Conservation (phyloP, 2,797 vertebrate species). For the Apodemus agrarius region DNA sequence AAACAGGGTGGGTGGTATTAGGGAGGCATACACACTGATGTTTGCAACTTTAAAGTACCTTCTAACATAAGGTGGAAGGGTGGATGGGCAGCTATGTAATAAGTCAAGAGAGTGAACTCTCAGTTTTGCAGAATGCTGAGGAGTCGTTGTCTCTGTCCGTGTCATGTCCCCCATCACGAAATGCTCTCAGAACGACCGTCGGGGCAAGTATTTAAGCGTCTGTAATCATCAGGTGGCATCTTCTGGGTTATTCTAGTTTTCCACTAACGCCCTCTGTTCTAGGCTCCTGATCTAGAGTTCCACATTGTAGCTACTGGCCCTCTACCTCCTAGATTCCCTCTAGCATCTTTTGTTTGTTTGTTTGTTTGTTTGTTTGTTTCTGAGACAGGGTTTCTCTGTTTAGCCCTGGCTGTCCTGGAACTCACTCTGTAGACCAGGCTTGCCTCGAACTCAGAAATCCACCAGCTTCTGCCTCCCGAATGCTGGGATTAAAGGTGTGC, state of each 20-base stretch:
- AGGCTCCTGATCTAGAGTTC: neutral
- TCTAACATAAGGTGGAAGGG: neutral
- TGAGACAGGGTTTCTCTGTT: too few relatives aligned
- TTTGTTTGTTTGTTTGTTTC: too few relatives aligned
- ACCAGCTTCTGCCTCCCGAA: too few relatives aligned
- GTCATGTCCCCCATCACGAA: neutral
- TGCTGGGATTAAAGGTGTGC: too few relatives aligned
- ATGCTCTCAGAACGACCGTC: neutral
- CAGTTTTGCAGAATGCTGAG: neutral
- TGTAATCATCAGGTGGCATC: neutral
- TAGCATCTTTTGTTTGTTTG: too few relatives aligned
- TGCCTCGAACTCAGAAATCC: too few relatives aligned
- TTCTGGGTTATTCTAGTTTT: neutral
- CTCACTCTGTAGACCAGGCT: too few relatives aligned
- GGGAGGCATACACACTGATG: neutral
- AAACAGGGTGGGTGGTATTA: neutral
- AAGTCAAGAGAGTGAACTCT: neutral
- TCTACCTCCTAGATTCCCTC: neutral
- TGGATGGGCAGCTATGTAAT: neutral
- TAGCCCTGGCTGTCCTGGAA: too few relatives aligned
- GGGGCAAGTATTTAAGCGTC: neutral
- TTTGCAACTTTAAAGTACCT: constrained; percentile 1
- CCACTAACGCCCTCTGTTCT: neutral
- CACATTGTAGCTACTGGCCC: neutral
- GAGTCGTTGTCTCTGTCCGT: neutral